Conservation (phyloP, 2,888 invertebrate genomes). For the Nasonovia ribisnigri region DNA sequence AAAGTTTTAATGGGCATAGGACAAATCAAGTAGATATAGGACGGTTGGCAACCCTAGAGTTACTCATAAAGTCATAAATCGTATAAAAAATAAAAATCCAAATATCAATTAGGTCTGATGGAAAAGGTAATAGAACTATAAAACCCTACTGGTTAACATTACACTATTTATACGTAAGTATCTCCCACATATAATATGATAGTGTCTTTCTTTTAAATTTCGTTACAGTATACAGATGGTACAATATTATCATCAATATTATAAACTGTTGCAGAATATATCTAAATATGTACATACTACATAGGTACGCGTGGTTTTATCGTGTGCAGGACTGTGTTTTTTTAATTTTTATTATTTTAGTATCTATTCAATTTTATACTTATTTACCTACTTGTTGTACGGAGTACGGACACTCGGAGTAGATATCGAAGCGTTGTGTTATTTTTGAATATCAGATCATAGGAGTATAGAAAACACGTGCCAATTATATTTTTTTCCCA, state of each 20-base stretch:
- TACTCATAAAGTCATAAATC: not conserved
- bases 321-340: not conserved
- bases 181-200: not conserved
- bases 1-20: no score
- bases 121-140: not conserved
- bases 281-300: not conserved
- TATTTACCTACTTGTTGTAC: not conserved
- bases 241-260: not conserved
- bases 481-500: not conserved
- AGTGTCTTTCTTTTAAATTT: not conserved
- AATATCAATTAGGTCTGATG: not conserved
- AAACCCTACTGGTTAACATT: not conserved
- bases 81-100: not conserved
- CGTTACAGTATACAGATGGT: not conserved
- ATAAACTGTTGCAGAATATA: not conserved
- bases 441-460: not conserved
- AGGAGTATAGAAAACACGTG: slow-evolving; percentile 28
- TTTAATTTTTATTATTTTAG: not conserved
- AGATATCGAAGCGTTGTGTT: slow-evolving; percentile 6
- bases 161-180: not conserved
- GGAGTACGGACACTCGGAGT: not conserved
- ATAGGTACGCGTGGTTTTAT: not conserved
- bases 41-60: no score
- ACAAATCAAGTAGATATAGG: no score
- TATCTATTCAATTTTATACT: not conserved